Percentiles rank a stretch among this genome's conserved stretches.
Evolutionary conservation across 2,113 vertebrate species (phyloP).

Genomic region (Sebastes schlegelii): DNA sequence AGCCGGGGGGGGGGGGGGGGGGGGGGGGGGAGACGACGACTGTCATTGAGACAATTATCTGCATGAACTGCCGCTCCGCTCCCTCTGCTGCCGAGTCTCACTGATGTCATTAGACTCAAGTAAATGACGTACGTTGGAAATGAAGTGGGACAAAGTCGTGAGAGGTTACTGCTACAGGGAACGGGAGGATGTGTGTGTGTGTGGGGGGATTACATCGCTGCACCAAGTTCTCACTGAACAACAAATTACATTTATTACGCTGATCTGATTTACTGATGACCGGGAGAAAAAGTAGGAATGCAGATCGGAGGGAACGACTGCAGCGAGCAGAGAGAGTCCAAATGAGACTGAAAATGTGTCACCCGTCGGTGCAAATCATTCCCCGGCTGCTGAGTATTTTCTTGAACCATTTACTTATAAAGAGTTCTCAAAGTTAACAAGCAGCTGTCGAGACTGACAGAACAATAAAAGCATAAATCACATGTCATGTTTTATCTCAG

Average conservation of each 20-base stretch:
- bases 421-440: neutral
- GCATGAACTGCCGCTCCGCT: neutral
- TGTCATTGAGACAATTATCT: neutral
- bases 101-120: constrained; percentile 15
- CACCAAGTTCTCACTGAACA: constrained; percentile 30
- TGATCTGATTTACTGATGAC: constrained; percentile 15
- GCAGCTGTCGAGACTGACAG: neutral
- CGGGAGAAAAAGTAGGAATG: neutral
- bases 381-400: neutral
- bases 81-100: neutral
- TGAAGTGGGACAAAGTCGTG: constrained; percentile 8
- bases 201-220: constrained; percentile 1
- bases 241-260: constrained; percentile 24
- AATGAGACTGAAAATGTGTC: neutral
- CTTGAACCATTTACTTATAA: neutral
- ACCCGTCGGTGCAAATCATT: neutral
- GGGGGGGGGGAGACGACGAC: too few species aligned
- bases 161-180: neutral
- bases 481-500: neutral
- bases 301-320: too few species aligned
- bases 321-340: neutral
- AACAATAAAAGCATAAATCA: neutral
- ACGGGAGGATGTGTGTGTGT: too few species aligned
- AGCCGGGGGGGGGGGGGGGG: too few species aligned
- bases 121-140: constrained; percentile 18